Conservation (phyloP, 2,888 invertebrate species). For the Acrobasis repandana region DNA sequence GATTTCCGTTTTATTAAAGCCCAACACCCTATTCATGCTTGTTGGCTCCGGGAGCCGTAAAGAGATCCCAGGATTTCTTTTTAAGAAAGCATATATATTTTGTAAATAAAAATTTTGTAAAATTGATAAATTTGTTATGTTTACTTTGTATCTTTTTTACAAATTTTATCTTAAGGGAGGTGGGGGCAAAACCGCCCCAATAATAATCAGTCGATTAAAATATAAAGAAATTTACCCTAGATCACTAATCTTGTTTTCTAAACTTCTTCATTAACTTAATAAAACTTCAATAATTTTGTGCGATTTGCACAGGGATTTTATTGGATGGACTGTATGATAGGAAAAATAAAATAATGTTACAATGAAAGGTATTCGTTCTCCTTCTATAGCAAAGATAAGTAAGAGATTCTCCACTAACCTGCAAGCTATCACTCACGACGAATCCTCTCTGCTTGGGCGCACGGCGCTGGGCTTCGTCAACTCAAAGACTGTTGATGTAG, state of each 20-base stretch:
- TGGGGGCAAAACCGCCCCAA: too few species aligned
- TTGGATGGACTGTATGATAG: neutral
- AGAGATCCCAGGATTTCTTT: slow-evolving; percentile 25
- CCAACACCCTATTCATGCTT: slow-evolving; percentile 22
- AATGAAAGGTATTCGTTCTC: neutral
- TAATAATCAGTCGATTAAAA: too few species aligned
- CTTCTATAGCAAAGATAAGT: neutral
- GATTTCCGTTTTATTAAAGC: slow-evolving; percentile 21
- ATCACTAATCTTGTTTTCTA: too few species aligned
- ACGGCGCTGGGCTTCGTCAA: neutral
- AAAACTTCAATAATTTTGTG: too few species aligned
- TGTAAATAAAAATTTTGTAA: too few species aligned
- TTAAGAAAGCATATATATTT: slow-evolving; percentile 23
- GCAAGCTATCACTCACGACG: neutral
- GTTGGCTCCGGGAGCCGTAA: slow-evolving; percentile 23
- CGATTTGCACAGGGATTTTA: neutral
- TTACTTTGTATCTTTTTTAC: too few species aligned
- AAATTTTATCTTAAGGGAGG: too few species aligned
- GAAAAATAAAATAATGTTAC: neutral
- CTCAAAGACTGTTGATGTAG: neutral
- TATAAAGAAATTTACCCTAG: too few species aligned
- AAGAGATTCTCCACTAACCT: neutral
- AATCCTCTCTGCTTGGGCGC: neutral
- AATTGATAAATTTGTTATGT: too few species aligned
- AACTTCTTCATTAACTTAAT: too few species aligned